Evolutionary conservation across 2,888 invertebrate genomes (phyloP).

Genomic region (Trimorus sp.): DNA sequence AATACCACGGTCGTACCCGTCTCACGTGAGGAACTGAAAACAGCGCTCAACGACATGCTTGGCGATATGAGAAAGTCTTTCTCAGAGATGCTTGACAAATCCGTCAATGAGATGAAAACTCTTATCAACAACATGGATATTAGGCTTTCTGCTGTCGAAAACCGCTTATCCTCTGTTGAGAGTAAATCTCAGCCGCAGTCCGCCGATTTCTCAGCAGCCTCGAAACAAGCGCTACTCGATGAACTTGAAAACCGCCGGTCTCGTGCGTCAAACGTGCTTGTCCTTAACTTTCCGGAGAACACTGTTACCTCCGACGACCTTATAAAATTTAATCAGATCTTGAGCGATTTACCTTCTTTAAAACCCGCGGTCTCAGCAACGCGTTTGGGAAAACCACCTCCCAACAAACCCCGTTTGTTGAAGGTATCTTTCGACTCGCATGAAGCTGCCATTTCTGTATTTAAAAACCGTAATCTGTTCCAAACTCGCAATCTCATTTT

Average conservation of each 20-base stretch:
- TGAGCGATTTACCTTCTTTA: background rate
- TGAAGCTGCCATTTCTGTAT: background rate
- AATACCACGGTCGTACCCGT: no score
- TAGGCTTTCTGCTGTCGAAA: background rate
- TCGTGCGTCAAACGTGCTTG: background rate
- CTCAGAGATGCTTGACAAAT: slow-evolving; percentile 1
- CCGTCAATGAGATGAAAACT: background rate
- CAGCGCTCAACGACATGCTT: no score
- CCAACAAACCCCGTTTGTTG: background rate
- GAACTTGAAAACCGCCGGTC: background rate
- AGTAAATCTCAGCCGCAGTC: background rate
- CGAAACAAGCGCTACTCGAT: background rate
- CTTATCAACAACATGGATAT: background rate
- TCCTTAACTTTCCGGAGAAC: background rate
- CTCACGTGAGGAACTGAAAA: no score
- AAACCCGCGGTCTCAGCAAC: background rate
- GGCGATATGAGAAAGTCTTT: no score
- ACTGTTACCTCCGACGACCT: background rate
- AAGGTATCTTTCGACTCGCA: background rate
- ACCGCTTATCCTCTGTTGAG: background rate
- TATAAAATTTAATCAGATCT: background rate
- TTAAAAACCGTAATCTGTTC: background rate
- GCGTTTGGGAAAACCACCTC: background rate
- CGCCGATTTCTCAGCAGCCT: background rate
- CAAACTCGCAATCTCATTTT: background rate